Percentiles rank a stretch among this genome's conserved stretches.
Evolutionary conservation across 1,140 invertebrate species (phyloP).

Genomic region (Pemphigus obesinymphae): DNA sequence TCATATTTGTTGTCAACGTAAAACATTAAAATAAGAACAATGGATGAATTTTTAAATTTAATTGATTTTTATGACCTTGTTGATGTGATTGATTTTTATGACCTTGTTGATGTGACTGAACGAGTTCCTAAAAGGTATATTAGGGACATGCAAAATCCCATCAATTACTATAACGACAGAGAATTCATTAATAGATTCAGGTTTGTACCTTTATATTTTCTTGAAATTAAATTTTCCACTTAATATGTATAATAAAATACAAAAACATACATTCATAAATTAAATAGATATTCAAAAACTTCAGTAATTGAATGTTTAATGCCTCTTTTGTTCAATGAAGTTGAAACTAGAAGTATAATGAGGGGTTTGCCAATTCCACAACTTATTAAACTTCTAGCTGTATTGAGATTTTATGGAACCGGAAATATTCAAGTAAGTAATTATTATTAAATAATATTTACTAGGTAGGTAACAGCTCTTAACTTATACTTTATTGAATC

Average conservation of each 20-base stretch:
- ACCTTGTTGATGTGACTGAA: neutral
- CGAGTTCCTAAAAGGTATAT: neutral
- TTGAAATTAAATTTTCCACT: neutral
- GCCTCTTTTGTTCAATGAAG: neutral
- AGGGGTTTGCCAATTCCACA: neutral
- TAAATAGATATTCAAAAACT: neutral
- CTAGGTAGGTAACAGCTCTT: too few relatives aligned
- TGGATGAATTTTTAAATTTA: neutral
- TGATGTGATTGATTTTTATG: constrained; percentile 13
- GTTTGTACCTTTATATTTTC: neutral
- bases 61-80: too few relatives aligned
- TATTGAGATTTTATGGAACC: neutral
- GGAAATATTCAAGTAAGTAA: neutral
- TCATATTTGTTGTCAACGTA: too few relatives aligned
- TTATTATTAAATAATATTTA: neutral
- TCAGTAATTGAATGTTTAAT: neutral
- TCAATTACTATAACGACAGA: neutral
- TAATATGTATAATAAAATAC: neutral
- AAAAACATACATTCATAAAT: neutral
- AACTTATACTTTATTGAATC: too few relatives aligned
- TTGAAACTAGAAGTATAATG: neutral
- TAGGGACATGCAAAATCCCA: neutral
- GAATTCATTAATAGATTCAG: neutral
- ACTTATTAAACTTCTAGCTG: neutral
- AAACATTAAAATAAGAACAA: too few relatives aligned